phyloP scores from a whole-genome alignment of 1,140 invertebrate species.

The Drosophila nebulosa region DNA sequence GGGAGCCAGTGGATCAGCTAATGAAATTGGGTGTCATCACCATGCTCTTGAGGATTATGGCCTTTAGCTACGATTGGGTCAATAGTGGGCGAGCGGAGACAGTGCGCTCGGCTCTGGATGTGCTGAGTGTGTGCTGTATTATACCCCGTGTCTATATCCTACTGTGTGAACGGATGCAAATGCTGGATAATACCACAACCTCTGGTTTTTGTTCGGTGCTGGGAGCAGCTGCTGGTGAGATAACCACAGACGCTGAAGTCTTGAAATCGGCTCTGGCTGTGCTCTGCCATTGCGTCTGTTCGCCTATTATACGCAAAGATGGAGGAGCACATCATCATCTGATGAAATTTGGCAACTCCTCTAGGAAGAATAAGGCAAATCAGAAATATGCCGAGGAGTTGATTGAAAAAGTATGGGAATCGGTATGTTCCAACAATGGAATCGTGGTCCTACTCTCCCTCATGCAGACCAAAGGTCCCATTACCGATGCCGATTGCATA shows the following conservation, averaged over 20 bases:
- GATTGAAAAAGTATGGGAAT: slow-evolving; percentile 95
- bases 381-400: slow-evolving; percentile 91
- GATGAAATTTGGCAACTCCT: slow-evolving; percentile 81
- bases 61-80: slow-evolving; percentile 95
- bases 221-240: slow-evolving; percentile 94
- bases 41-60: slow-evolving; percentile 92
- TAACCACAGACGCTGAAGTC: slow-evolving; percentile 93
- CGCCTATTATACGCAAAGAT: slow-evolving; percentile 89
- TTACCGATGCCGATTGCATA: slow-evolving; percentile 97
- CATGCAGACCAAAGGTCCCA: slow-evolving; percentile 95
- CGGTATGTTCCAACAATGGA: slow-evolving; percentile 95
- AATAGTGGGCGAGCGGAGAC: slow-evolving; percentile 93
- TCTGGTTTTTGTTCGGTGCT: slow-evolving; percentile 88
- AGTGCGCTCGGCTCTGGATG: slow-evolving; percentile 93
- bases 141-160: slow-evolving; percentile 92
- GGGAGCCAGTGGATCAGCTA: slow-evolving; percentile 93
- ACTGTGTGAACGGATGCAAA: slow-evolving; percentile 89
- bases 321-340: slow-evolving; percentile 79
- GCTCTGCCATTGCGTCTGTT: slow-evolving; percentile 96
- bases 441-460: slow-evolving; percentile 93
- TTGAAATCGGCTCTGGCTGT: slow-evolving; percentile 94
- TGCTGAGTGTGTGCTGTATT: slow-evolving; percentile 93
- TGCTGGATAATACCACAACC: slow-evolving; percentile 86
- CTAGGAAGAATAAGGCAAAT: slow-evolving; percentile 87
- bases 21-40: slow-evolving; percentile 91